Evolutionary conservation across 1,140 invertebrate species (phyloP), one percentile per base, ranked within the genome.

Genomic region (Caenorhabditis remanei): DNA sequence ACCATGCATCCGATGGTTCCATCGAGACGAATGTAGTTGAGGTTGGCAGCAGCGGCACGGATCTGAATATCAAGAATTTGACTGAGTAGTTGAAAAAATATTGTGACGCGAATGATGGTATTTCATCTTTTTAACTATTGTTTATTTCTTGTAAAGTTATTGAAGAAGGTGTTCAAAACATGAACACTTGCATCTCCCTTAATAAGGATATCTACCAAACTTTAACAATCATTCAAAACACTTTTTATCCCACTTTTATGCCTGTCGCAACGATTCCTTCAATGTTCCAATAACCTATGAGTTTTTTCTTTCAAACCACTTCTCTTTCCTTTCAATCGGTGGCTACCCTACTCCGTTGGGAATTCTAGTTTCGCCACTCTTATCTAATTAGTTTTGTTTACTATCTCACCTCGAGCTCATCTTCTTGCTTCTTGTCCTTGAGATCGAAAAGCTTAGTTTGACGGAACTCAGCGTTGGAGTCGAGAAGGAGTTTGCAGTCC

Each of bases 11-110:
- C 94, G 89, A 94, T 94, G 87, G 93, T 96, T 86, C 97, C 97
- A 93, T 98, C 97, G 32, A 99, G 94, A 50, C 96, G 96, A 93
- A 99, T 98, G 93, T 99, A 99, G 93, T 99, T 99, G 55, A 99
- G 94, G 91, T 97, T 96, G 90, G 95, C 96, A 92, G 97, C 96
- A 13, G 96, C 95, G 21, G 97, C 97, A 91, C 97, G 95, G 2
- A 97, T 96, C 94, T 87, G 50, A 83, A 83, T 4, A 53, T 13
- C 1, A 3, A 79, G n/a, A 13, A 24, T 11, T 65, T 40, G 21
- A 65, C 0, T 40, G 11, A n/a, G 61, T 3, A 65, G 32, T 32
- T 32, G 32, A 32, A 32, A 32, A 32, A 2, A 32, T 32, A 32
- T 32, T 32, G 32, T 32, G 32, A 32, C 32, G 32, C 32, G 2